Base-by-base conservation (phyloP, 1,140 invertebrate genomes). In the Brachionus asplanchnoidis region DNA sequence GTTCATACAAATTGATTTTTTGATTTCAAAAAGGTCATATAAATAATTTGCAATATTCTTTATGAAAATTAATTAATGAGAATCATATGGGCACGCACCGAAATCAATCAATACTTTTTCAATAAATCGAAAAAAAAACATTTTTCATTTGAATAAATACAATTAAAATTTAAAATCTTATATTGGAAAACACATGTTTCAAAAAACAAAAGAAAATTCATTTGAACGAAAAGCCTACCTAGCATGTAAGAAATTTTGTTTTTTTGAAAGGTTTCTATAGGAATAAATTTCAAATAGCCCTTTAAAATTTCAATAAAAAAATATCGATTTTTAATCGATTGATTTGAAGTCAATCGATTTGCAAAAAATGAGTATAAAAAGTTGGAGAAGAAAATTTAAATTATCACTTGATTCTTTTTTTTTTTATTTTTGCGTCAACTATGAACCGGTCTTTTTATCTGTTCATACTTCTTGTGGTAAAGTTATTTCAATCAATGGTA, bases 1-100 rank as follows among this genome's bases (percentile, higher is more conserved):
- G 66, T 68, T 68, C 26, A 32, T 36, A 40, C 26, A 68, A 68
- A 14, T 20, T 36, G 32, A 23, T 65, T 65, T 23, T 65, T 68
- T 32, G 9, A 14, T 68, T 36, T 32, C 11, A 32, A 68, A 68
- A 68, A 68, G 66, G 66, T 68, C 66, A 68, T 68, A 68, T 32
- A 68, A 68, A 68, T 28, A 68, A 68, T 68, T 68, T 68, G 66
- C 53, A 68, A 68, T 68, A 32, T 68, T 32, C 12, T 68, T 68
- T 7, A 68, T 68, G 60, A 66, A 66, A 26, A 66, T 53, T 53
- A 9, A 7, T 26, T 17, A 60, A 60, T 60, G 9, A 60, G 20
- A 60, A 60, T 60, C 20, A 60, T 9, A 26, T 60, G 53, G 53
- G 20, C n/a, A 17, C 8, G 53, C 66, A 68, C 12, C 9, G n/a